Evolutionary conservation across 2,888 invertebrate species (phyloP).

Genomic region (Malthinus seriepunctatus): DNA sequence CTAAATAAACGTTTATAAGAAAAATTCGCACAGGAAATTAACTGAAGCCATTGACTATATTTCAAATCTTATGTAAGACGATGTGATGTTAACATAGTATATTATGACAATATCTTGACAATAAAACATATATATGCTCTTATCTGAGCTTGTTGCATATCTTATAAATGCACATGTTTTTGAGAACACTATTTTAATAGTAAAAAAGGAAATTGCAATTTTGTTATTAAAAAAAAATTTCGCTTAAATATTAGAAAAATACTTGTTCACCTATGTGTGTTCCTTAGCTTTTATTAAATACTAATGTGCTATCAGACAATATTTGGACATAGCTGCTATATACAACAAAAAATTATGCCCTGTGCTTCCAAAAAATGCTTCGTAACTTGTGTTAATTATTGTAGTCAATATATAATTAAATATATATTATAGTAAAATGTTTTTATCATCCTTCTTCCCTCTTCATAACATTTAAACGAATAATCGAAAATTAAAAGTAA

Average conservation of each 20-base stretch:
- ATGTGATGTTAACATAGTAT: conserved; percentile 26
- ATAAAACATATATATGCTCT: conserved; percentile 26
- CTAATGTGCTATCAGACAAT: conserved; percentile 41
- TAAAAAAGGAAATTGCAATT: conserved; percentile 22
- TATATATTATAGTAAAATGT: background rate
- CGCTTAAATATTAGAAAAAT: conserved; percentile 20
- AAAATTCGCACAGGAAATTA: conserved; percentile 21
- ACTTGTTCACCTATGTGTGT: conserved; percentile 45
- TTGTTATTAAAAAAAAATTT: conserved; percentile 16
- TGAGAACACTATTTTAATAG: conserved; percentile 22
- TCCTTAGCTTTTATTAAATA: conserved; percentile 49
- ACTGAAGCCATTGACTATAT: conserved; percentile 22
- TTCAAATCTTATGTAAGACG: conserved; percentile 25
- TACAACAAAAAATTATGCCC: conserved; percentile 45
- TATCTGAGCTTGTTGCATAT: conserved; percentile 19
- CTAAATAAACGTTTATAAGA: conserved; percentile 31
- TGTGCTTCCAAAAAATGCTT: conserved; percentile 53
- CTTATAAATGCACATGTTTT: conserved; percentile 21
- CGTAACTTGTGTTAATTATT: conserved; percentile 49
- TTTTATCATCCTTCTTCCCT: too few relatives aligned
- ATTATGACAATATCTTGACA: conserved; percentile 24
- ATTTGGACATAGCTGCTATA: conserved; percentile 43
- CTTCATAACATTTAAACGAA: too few relatives aligned
- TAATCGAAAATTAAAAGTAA: too few relatives aligned
- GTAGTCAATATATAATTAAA: conserved; percentile 45